Evolutionary conservation across 2,888 invertebrate genomes (phyloP).

Genomic region (Sarcophaga subvicina): DNA sequence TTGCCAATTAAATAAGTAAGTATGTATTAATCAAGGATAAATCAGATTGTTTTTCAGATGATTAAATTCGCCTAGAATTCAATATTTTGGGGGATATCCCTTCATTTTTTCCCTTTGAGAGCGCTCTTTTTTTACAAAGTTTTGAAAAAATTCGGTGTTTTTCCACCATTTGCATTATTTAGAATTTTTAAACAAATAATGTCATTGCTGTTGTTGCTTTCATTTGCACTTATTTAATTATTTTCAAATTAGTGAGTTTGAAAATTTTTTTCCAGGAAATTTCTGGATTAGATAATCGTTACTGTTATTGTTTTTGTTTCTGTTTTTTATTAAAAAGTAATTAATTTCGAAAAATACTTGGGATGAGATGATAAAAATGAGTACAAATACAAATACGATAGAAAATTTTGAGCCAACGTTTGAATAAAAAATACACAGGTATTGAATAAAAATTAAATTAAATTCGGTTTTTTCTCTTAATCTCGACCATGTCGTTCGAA

Average conservation of each 20-base stretch:
- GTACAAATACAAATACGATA: neutral
- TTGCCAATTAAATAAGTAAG: no score
- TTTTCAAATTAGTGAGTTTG: neutral
- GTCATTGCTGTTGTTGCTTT: neutral
- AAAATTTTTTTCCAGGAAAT: neutral
- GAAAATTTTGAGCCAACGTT: neutral
- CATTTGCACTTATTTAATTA: neutral
- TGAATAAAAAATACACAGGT: neutral
- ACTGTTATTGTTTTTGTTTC: neutral
- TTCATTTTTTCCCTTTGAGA: no score
- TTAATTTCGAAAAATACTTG: constrained; percentile 11
- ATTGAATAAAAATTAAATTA: neutral
- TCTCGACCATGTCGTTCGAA: no score
- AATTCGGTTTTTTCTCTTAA: no score
- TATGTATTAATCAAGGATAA: no score
- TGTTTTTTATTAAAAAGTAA: constrained; percentile 18
- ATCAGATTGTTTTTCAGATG: no score
- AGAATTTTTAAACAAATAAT: neutral
- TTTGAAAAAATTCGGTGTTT: neutral
- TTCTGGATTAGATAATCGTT: constrained; percentile 14
- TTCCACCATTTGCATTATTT: neutral
- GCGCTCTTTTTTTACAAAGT: neutral
- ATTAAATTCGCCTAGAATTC: no score
- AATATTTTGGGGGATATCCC: no score
- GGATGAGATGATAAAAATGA: neutral